Percentiles rank a stretch among this genome's conserved stretches.
Evolutionary conservation across 2,113 vertebrate species (phyloP).

Genomic region (Oryctolagus cuniculus): DNA sequence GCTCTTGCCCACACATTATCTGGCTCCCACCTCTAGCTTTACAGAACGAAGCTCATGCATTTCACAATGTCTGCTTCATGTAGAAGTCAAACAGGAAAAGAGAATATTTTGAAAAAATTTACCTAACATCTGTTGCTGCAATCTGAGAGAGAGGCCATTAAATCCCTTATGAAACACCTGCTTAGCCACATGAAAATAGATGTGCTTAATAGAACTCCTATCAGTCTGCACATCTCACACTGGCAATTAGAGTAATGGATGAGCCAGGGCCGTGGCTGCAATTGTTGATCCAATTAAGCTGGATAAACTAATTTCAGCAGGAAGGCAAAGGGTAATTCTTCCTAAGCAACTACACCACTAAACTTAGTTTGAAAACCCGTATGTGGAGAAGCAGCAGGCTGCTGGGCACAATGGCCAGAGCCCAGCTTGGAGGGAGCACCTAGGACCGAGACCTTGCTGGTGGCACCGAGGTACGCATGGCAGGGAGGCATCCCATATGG

Average conservation of each 20-base stretch:
- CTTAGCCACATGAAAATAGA: conserved; percentile 78
- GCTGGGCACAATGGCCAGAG: background rate
- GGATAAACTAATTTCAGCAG: conserved; percentile 73
- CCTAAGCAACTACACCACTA: conserved; percentile 58
- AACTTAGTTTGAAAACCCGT: conserved; percentile 67
- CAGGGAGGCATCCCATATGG: too few species aligned
- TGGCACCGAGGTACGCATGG: rapidly evolving
- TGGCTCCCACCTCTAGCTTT: conserved; percentile 41
- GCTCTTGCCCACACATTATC: conserved; percentile 1
- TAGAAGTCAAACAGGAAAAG: conserved; percentile 74
- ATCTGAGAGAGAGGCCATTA: conserved; percentile 74
- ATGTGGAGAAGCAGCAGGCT: conserved; percentile 10
- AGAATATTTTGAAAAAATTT: conserved; percentile 60
- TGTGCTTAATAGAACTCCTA: conserved; percentile 74
- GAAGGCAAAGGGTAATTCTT: conserved; percentile 75
- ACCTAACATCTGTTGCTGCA: conserved; percentile 77
- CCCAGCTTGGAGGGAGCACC: background rate
- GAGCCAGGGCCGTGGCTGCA: conserved; percentile 59
- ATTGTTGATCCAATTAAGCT: conserved; percentile 72
- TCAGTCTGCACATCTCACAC: conserved; percentile 75
- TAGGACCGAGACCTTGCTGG: background rate
- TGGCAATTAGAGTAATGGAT: conserved; percentile 78
- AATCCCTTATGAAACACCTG: conserved; percentile 81
- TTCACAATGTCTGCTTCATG: conserved; percentile 64
- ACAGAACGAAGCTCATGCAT: conserved; percentile 23